These are phyloP conservation scores for Eupeodes latifasciatus DNA, from an alignment of 2,888 invertebrate genomes.

Conservation along the genomic window DNA sequence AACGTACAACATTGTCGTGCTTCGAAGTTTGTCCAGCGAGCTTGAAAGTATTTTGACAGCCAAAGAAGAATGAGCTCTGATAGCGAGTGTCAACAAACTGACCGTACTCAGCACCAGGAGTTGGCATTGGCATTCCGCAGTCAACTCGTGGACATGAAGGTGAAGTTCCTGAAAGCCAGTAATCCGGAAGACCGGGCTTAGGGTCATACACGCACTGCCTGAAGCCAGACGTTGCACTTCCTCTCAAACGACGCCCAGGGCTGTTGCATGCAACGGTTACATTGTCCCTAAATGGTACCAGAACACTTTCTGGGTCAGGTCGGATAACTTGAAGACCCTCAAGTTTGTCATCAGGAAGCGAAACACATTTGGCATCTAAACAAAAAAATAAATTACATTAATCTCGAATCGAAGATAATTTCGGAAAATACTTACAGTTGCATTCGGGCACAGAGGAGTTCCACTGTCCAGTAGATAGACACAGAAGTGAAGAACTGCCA, in stretches of 20 bases:
- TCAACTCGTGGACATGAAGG: constrained; percentile 95
- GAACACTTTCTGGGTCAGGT: constrained; percentile 91
- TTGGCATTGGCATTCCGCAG: constrained; percentile 95
- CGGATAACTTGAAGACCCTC: constrained; percentile 92
- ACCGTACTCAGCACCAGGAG: constrained; percentile 97
- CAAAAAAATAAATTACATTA: constrained; percentile 72
- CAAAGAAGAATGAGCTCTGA: constrained; percentile 97
- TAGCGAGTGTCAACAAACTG: constrained; percentile 94
- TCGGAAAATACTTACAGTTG: constrained; percentile 89
- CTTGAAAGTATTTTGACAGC: constrained; percentile 97
- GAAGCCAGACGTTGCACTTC: constrained; percentile 93
- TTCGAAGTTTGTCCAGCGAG: constrained; percentile 95
- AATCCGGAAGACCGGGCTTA: constrained; percentile 94
- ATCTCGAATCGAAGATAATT: constrained; percentile 27
- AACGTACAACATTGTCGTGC: constrained; percentile 96
- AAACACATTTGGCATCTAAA: constrained; percentile 94
- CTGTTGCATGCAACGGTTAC: constrained; percentile 93
- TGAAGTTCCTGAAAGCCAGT: constrained; percentile 94
- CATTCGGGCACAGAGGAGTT: constrained; percentile 97
- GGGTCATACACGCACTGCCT: constrained; percentile 98
- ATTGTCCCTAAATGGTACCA: constrained; percentile 95
- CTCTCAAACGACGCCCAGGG: constrained; percentile 90
- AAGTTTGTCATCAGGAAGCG: constrained; percentile 93
- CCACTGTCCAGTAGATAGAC: constrained; percentile 96
- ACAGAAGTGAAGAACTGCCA: constrained; percentile 93